Conservation (phyloP, 2,888 invertebrate species). For the Heliconius hortense region DNA sequence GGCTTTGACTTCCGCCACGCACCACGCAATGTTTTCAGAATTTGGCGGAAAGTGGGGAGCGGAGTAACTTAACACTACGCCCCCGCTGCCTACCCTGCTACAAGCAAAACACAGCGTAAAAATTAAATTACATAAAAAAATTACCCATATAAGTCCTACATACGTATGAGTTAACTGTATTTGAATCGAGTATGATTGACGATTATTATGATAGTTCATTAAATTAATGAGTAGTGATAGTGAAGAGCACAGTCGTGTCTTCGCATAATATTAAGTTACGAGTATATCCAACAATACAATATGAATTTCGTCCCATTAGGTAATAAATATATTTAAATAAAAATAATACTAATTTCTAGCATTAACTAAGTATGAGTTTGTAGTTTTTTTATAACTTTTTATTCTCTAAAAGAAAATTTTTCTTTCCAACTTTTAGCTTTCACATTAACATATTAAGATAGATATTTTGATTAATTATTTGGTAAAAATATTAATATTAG, state of each 20-base stretch:
- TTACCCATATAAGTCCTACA: too few relatives aligned
- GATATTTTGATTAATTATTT: too few relatives aligned
- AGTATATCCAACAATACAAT: conserved; percentile 1
- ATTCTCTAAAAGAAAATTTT: too few relatives aligned
- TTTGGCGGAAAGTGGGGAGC: too few relatives aligned
- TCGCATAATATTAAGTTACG: conserved; percentile 12
- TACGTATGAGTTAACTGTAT: neutral
- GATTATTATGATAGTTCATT: conserved; percentile 1
- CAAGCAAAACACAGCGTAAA: too few relatives aligned
- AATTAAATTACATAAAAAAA: too few relatives aligned
- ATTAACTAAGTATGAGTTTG: neutral
- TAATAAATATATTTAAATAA: neutral
- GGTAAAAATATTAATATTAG: too few relatives aligned
- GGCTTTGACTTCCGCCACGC: too few relatives aligned
- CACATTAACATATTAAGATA: neutral
- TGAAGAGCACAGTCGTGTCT: conserved; percentile 15
- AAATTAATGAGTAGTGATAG: conserved; percentile 10
- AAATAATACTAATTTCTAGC: neutral
- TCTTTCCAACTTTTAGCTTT: neutral
- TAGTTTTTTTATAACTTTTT: too few relatives aligned
- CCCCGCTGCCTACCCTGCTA: too few relatives aligned
- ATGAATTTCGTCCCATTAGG: neutral
- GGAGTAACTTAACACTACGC: too few relatives aligned
- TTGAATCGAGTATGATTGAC: conserved; percentile 4
- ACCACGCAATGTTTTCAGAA: too few relatives aligned